Conservation (phyloP, 2,888 invertebrate species). For the Volucella inflata region DNA sequence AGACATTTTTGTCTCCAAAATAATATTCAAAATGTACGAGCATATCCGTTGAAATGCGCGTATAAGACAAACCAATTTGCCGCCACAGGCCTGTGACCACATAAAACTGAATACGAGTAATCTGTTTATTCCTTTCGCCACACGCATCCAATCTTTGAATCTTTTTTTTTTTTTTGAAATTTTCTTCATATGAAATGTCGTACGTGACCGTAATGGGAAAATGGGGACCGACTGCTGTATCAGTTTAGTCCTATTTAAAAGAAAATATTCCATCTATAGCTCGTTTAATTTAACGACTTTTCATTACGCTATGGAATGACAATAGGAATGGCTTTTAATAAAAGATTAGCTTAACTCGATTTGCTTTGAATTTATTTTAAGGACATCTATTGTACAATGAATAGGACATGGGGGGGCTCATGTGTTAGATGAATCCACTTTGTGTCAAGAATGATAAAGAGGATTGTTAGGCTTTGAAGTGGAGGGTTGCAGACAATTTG, state of each 20-base stretch:
- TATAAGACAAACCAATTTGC: constrained; percentile 61
- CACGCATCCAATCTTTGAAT: constrained; percentile 49
- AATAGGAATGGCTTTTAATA: constrained; percentile 73
- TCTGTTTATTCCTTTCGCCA: constrained; percentile 71
- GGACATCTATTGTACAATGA: too few species aligned
- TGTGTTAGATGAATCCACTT: constrained; percentile 46
- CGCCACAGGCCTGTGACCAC: constrained; percentile 59
- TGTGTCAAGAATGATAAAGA: constrained; percentile 52
- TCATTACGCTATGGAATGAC: constrained; percentile 71
- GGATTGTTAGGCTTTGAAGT: constrained; percentile 5
- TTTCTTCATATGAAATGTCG: constrained; percentile 66
- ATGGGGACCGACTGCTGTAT: constrained; percentile 31
- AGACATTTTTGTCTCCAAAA: constrained; percentile 23
- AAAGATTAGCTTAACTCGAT: constrained; percentile 69
- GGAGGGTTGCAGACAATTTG: too few species aligned
- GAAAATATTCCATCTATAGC: constrained; percentile 48
- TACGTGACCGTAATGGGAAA: constrained; percentile 72
- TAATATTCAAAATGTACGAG: constrained; percentile 40
- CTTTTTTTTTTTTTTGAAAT: constrained; percentile 59
- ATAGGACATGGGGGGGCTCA: constrained; percentile 51
- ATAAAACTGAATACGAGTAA: constrained; percentile 71
- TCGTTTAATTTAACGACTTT: constrained; percentile 75
- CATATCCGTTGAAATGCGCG: background rate
- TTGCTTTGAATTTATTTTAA: constrained; percentile 65
- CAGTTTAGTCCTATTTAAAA: constrained; percentile 49